Percentiles rank a stretch among this genome's conserved stretches.
phyloP scores from a whole-genome alignment of 2,888 invertebrate genomes.

The Palloptera scutellata region DNA sequence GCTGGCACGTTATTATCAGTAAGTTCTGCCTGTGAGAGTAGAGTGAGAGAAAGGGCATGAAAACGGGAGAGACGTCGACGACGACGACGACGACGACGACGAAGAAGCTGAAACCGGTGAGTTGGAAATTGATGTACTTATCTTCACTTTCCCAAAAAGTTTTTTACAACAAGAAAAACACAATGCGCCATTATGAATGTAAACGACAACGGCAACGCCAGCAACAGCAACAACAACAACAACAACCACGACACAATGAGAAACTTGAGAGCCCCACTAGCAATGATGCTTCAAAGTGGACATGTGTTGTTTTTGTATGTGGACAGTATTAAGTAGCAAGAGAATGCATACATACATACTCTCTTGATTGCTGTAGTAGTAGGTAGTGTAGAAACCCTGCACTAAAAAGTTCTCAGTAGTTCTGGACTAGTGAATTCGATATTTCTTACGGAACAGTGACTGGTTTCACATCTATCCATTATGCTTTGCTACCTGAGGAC shows the following conservation, averaged over 20 bases:
- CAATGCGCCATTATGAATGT: neutral
- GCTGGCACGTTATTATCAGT: neutral
- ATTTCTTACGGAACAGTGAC: too few species aligned
- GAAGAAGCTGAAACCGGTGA: slow-evolving; percentile 3
- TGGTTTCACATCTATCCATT: too few species aligned
- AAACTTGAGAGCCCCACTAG: neutral
- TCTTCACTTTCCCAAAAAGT: slow-evolving; percentile 8
- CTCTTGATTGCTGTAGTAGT: too few species aligned
- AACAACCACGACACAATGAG: neutral
- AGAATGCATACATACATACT: too few species aligned
- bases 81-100: neutral
- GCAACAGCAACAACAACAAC: neutral
- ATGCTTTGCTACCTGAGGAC: too few species aligned
- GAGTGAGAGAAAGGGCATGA: neutral
- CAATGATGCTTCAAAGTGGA: too few species aligned
- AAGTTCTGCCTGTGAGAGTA: neutral
- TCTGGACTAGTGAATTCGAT: too few species aligned
- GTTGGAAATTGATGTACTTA: slow-evolving; percentile 20
- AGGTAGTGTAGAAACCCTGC: too few species aligned
- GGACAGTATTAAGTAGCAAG: too few species aligned
- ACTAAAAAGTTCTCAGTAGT: too few species aligned
- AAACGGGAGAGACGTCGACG: too few species aligned
- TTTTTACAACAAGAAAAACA: neutral
- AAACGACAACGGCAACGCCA: neutral
- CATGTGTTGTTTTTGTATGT: too few species aligned